phyloP scores from a whole-genome alignment of 2,113 vertebrate species.

The Gymnogyps californianus region DNA sequence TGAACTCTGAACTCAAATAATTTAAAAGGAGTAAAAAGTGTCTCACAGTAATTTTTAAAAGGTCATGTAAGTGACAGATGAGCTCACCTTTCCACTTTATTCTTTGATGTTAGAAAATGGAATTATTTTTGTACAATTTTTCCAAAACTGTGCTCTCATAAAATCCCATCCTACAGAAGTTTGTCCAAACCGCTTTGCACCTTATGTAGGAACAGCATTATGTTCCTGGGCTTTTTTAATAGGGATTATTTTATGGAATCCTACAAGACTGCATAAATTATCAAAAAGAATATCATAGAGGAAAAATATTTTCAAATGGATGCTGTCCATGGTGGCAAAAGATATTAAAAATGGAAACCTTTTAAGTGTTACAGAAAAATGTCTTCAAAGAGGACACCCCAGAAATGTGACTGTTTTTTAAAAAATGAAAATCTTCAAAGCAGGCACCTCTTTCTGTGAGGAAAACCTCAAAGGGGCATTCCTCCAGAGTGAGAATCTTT shows the following conservation, averaged over 20 bases:
- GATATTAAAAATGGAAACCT: slow-evolving; percentile 47
- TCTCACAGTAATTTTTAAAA: slow-evolving; percentile 36
- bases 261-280: not conserved
- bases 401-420: slow-evolving; percentile 51
- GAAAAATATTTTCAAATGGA: slow-evolving; percentile 23
- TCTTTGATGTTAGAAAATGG: not conserved
- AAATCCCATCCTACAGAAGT: not conserved
- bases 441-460: slow-evolving; percentile 43
- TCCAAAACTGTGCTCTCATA: not conserved
- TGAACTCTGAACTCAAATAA: slow-evolving; percentile 42
- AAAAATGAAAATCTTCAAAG: slow-evolving; percentile 70
- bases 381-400: slow-evolving; percentile 71
- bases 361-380: slow-evolving; percentile 61
- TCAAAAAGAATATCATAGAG: slow-evolving; percentile 15
- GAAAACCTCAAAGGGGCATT: slow-evolving; percentile 69
- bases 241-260: not conserved
- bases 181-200: not conserved
- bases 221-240: not conserved
- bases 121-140: not conserved
- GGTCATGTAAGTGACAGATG: not conserved
- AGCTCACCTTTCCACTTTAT: not conserved
- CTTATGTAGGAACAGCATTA: not conserved
- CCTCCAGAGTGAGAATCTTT: slow-evolving; percentile 62
- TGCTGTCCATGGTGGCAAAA: not conserved
- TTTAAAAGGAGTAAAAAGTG: slow-evolving; percentile 31